Evolutionary conservation across 2,113 vertebrate species (phyloP), one percentile per base, ranked within the genome.

Genomic region (Gyps fulvus): DNA sequence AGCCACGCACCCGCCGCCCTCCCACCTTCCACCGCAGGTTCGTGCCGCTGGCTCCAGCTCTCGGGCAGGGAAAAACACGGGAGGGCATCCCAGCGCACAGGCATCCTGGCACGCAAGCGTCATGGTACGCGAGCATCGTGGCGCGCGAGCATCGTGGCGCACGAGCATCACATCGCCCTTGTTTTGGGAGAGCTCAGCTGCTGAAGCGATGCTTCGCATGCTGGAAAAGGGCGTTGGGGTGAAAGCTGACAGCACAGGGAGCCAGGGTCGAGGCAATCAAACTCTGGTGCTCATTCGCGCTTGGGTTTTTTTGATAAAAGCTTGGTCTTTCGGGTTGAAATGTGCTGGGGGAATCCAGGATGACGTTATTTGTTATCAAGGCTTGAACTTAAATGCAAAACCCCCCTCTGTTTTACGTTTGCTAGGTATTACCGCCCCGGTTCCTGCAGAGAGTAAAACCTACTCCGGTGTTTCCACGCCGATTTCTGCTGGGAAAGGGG

Each of bases 361-460:
- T 6, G 8, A 9, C 3, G 16, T 69, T 18, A 49, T 26, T 26
- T 49, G 7, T n/a, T n/a, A n/a, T 2, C 32, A 2, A 14, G 66
- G 23, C 45, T n/a, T 26, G 16, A 26, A 16, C 29, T 45, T 66
- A 9, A 19, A 25, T 2, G 0, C 17, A 4, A 25, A 31, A n/a
- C 57, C 25, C 22, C 25, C 8, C 2, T 42, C 42, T 54, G n/a
- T 2, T 32, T 65, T 25, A 10, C n/a, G 6, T 63, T 63, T 21
- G 6, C 54, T 45, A 97, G 96, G 97, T 59, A 69, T 96, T 38
- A 57, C 97, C 42, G 49, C 95, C 77, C 47, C 97, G 92, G 98
- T 98, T 96, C 96, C 98, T 73, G 98, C 98, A 34, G 99, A 99
- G 86, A 97, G 97, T 77, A 99, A 99, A 97, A 95, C 98, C 34